A percentile compares a stretch with the other conserved stretches of the same genome.
Conservation (phyloP, 2,113 vertebrate species). For the Noturus placidus region DNA sequence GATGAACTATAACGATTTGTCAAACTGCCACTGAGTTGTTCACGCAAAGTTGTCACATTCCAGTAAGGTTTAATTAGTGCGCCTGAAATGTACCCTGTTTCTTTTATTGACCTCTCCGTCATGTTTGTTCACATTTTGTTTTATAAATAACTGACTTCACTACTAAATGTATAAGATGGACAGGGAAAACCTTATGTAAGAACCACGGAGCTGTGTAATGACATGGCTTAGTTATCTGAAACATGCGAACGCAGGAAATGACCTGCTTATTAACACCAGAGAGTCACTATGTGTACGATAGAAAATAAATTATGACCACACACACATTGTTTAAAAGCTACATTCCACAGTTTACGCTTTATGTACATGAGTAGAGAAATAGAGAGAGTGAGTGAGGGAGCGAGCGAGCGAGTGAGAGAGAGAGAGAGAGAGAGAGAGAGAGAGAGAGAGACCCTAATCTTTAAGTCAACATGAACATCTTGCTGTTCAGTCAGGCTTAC, state of each 20-base stretch:
- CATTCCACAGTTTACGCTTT: slow-evolving; percentile 52
- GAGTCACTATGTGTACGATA: slow-evolving; percentile 14
- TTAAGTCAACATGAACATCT: slow-evolving; percentile 36
- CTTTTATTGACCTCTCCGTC: slow-evolving; percentile 13
- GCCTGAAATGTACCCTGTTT: slow-evolving; percentile 56
- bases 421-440: slow-evolving; percentile 47
- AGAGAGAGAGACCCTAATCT: slow-evolving; percentile 30
- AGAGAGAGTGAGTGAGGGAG: slow-evolving; percentile 25
- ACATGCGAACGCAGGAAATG: slow-evolving; percentile 36
- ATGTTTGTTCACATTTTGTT: slow-evolving; percentile 41
- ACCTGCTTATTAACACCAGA: slow-evolving; percentile 18
- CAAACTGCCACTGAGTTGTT: slow-evolving; percentile 47
- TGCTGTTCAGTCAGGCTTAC: slow-evolving; percentile 31
- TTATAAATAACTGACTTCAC: slow-evolving; percentile 33
- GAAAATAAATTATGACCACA: slow-evolving; percentile 45
- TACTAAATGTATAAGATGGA: slow-evolving; percentile 30
- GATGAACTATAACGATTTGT: slow-evolving; percentile 26
- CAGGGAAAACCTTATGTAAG: not conserved
- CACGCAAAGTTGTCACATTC: slow-evolving; percentile 51
- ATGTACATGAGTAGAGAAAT: slow-evolving; percentile 41
- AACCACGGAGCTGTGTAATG: not conserved
- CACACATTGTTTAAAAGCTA: slow-evolving; percentile 34
- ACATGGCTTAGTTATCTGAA: slow-evolving; percentile 24
- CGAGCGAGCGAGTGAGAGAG: not conserved
- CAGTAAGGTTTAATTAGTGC: slow-evolving; percentile 57